A percentile compares a stretch with the other conserved stretches of the same genome.
These are phyloP conservation scores for Lacerta viridis DNA, from an alignment of 2,797 vertebrate genomes.

Conservation along the genomic window DNA sequence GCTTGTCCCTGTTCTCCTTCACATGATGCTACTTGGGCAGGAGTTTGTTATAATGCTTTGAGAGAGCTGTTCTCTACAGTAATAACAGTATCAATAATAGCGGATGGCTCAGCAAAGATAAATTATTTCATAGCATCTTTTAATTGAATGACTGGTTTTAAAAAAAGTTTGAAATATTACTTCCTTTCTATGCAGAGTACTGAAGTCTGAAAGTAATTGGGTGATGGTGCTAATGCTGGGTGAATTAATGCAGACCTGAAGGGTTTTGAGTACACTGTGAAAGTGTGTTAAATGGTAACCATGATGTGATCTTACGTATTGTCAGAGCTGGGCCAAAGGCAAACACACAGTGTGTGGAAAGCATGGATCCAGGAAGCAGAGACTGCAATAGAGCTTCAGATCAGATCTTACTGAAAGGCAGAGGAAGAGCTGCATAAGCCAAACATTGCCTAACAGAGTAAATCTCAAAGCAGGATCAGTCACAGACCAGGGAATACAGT, in stretches of 20 bases:
- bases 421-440: not conserved
- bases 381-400: not conserved
- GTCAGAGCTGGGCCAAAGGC: not conserved
- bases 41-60: no score
- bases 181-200: not conserved
- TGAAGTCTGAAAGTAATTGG: not conserved
- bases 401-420: not conserved
- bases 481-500: not conserved
- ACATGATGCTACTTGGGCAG: no score
- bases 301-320: not conserved
- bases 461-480: not conserved
- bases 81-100: not conserved
- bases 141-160: not conserved
- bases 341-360: not conserved
- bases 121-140: not conserved
- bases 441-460: not conserved
- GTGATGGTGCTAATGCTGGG: not conserved
- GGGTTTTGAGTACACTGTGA: not conserved
- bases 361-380: not conserved
- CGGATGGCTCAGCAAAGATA: not conserved
- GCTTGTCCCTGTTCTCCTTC: no score
- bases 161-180: not conserved
- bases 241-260: slow-evolving; percentile 12
- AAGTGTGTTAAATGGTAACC: not conserved
- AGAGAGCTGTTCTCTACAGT: not conserved